Base-by-base conservation (phyloP, 2,888 invertebrate genomes). In the Tetragnatha montana region DNA sequence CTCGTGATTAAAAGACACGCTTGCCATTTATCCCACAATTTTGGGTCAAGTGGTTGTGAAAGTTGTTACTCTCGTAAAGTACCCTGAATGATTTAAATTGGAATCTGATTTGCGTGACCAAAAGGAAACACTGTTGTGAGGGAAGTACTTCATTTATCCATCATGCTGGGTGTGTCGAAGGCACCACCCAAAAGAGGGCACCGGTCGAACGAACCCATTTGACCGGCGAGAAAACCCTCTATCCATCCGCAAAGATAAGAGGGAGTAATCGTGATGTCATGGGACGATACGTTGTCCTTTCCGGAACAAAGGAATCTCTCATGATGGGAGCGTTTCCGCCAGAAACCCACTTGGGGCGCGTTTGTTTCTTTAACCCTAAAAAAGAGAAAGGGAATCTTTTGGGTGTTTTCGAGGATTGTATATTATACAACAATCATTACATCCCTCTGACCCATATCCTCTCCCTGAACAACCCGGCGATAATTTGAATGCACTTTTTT, bases 361-460 rank as follows among this genome's bases (percentile, higher is more conserved):
- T 60, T 60, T 60, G 60, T 60, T 60, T 60, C 60, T 60, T 60
- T 60, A 60, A 60, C 60, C 60, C 60, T 8, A 35, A 35, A 35
- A 35, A 17, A 19, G 68, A 74, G 80, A 80, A 71, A 80, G 68
- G 14, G 21, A 47, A 51, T 21, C 50, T 17, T 76, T 86, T 35
- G 82, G 87, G 87, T 82, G 87, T 87, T 87, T 81, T 87, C 74
- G 76, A 81, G 51, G 49, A n/a, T 70, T 51, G 81, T 76, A 81
- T 82, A 87, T 87, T 87, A 82, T 51, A 79, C 49, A 51, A 60
- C 51, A 60, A 51, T 78, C 75, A 88, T 68, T 88, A 73, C 78
- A 88, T 88, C 68, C 73, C 47, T 79, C 73, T 83, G 88, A 79
- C 88, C 88, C 73, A 88, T 73, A 81, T 88, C 49, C 79, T 86